Conservation (phyloP, 2,797 vertebrate species). For the Gymnothorax reevesii region DNA sequence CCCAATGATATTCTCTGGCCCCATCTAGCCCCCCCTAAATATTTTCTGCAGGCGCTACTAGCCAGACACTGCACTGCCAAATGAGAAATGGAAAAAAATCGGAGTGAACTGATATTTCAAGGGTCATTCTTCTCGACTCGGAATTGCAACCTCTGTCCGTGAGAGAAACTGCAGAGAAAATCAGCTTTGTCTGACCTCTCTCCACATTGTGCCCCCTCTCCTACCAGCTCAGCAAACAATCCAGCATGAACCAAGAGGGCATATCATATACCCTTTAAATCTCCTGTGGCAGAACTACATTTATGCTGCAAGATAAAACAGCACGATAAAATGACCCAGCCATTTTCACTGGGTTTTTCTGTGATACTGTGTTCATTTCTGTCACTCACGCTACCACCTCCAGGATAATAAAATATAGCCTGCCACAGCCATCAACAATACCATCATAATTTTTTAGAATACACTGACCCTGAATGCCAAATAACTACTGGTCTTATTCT, state of each 20-base stretch:
- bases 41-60: no score
- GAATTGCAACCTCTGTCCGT: not conserved
- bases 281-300: not conserved
- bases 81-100: not conserved
- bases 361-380: not conserved
- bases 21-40: no score
- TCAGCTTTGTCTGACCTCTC: not conserved
- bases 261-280: not conserved
- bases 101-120: not conserved
- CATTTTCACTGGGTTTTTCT: not conserved
- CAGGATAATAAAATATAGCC: not conserved
- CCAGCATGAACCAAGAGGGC: not conserved
- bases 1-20: no score
- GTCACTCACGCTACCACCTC: not conserved
- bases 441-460: not conserved
- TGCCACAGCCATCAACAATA: not conserved
- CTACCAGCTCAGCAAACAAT: constrained; percentile 4
- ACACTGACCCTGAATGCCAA: not conserved
- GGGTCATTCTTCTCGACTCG: not conserved
- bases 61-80: not conserved
- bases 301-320: not conserved
- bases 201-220: not conserved
- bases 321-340: not conserved
- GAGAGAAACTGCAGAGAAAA: not conserved
- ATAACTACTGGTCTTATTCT: not conserved